Base-by-base conservation (phyloP, 2,888 invertebrate genomes). In the Drosophila affinis region DNA sequence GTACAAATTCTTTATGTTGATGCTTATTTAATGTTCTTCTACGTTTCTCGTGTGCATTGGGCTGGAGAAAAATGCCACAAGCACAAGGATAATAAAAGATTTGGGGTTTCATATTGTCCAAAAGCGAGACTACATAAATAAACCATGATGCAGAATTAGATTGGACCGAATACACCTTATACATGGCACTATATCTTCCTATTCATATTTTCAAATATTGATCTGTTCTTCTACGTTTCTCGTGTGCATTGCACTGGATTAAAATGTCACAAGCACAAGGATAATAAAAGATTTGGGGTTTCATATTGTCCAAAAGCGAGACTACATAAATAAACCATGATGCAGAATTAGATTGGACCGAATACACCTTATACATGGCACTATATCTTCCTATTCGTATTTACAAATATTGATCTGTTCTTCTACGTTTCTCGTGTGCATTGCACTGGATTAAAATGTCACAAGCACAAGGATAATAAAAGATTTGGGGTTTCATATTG, bases 71-170 rank as follows among this genome's bases (percentile, higher is more conserved):
- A 9, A 2, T 70, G 48, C 71, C 71, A 77, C 75, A 82, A 81
- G 82, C 78, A 88, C 90, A 88, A 91, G 91, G 91, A 91, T 91
- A 90, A 89, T 90, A 90, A 80, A 88, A 88, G 89, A 72, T 32
- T 1, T 39, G 29, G 17, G 10, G 4, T 53, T 87, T 88, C 10
- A 0, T 91, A 32, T 91, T 45, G 91, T 90, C 90, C 90, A 79
- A 80, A 90, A 91, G 90, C 90, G 90, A 91, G 80, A 72, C 89
- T 84, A 77, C 73, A 67, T 57, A 81, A 88, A 69, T 87, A 82
- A 60, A 72, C 72, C 85, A 86, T 80, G 69, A 79, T 54, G 73
- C 51, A 86, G 82, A 77, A 90, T 89, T 89, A 81, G 83, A 78
- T 68, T 73, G 82, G 85, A 85, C 86, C 47, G 14, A 45, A 9